Evolutionary conservation across 2,888 invertebrate genomes (phyloP).

Genomic region (Andricus curvator): DNA sequence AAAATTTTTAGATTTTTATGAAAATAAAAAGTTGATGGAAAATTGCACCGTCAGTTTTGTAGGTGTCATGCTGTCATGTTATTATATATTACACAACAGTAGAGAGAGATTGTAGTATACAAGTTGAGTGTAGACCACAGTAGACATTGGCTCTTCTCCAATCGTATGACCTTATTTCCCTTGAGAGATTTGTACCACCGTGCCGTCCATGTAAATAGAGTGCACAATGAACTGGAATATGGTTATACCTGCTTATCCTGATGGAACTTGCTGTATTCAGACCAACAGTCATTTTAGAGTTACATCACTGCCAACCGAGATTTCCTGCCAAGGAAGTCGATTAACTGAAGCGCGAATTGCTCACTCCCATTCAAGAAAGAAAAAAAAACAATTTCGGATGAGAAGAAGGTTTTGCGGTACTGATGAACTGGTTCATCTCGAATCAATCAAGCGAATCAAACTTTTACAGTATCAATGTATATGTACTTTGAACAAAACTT

Average conservation of each 20-base stretch:
- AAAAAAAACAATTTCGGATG: not conserved
- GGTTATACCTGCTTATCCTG: slow-evolving; percentile 44
- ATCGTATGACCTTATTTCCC: slow-evolving; percentile 55
- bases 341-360: slow-evolving; percentile 7
- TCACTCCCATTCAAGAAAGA: not conserved
- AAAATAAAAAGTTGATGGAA: not conserved
- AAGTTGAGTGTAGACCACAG: slow-evolving; percentile 24
- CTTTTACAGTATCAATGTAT: not conserved
- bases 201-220: slow-evolving; percentile 43
- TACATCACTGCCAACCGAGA: slow-evolving; percentile 15
- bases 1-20: slow-evolving; percentile 26
- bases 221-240: slow-evolving; percentile 45
- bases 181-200: slow-evolving; percentile 48
- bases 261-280: slow-evolving; percentile 13
- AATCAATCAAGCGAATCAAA: not conserved
- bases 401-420: not conserved
- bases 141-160: slow-evolving; percentile 55
- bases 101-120: not conserved
- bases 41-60: not conserved
- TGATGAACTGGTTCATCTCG: not conserved
- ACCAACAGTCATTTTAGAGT: slow-evolving; percentile 1
- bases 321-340: not conserved
- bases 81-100: slow-evolving; percentile 17
- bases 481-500: no score
- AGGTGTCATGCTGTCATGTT: slow-evolving; percentile 6